Base-by-base conservation (phyloP, 2,113 vertebrate species). In the Larimichthys crocea region DNA sequence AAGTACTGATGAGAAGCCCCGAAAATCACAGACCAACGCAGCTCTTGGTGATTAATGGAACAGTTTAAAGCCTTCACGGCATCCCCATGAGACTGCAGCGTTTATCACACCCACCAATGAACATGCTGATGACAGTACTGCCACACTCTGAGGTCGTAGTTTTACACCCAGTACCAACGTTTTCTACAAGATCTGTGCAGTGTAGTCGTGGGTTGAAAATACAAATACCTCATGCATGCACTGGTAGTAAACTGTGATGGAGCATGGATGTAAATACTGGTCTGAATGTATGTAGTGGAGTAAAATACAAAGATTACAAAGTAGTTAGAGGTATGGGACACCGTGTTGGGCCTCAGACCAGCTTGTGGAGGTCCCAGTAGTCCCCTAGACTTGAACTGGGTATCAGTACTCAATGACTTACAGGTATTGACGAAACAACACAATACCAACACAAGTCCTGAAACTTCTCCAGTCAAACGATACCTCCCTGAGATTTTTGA, bases 1-100 rank as follows among this genome's bases (percentile, higher is more conserved):
- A 65, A 88, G 59, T 75, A 7, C 49, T 26, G 46, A 85, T 15
- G 67, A 69, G 46, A 61, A 69, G 50, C 10, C 35, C 35, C 74
- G 15, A 22, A 10, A 61, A 75, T 67, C 29, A 11, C 16, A 5
- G 14, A 50, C 20, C 4, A 10, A 1, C 1, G 44, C 60, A 3
- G 9, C 19, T 20, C 26, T 16, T n/a, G 19, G 46, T 22, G 50
- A 8, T 42, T 24, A 15, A 26, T 4, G 15, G 5, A 24, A 56
- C 55, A 19, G 44, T 31, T 22, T 19, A 19, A 68, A 60, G 64
- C 15, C 44, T 4, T 22, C 52, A 12, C 1, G 12, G n/a, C 22
- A 3, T 9, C 31, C 49, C 20, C 48, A 2, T 8, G 46, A 75
- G 73, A 19, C 12, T 0, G 46, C 12, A 55, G 24, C 5, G 35